A percentile compares a stretch with the other conserved stretches of the same genome.
phyloP scores from a whole-genome alignment of 2,113 vertebrate species.

The Silurus meridionalis region DNA sequence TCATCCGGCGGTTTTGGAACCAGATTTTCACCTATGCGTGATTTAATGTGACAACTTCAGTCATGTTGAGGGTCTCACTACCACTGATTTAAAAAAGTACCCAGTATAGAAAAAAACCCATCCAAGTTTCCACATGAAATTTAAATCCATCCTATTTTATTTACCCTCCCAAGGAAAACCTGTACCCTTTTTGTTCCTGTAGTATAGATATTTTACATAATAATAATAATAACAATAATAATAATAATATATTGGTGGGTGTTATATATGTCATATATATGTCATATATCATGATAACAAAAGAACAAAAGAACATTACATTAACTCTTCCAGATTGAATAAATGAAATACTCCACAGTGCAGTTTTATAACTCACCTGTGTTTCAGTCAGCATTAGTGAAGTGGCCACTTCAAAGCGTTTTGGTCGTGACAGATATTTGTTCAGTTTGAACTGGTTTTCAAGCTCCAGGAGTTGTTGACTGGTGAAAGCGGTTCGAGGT shows the following conservation, averaged over 20 bases:
- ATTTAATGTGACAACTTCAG: background rate
- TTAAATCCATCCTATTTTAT: background rate
- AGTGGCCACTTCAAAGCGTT: slow-evolving; percentile 82
- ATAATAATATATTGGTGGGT: too few species aligned
- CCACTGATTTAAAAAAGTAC: background rate
- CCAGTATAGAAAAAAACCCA: too few species aligned
- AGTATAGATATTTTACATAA: background rate
- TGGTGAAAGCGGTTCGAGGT: slow-evolving; percentile 82
- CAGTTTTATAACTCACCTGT: slow-evolving; percentile 66
- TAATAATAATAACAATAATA: too few species aligned
- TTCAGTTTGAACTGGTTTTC: slow-evolving; percentile 84
- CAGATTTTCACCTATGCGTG: slow-evolving; percentile 78
- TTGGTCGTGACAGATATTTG: slow-evolving; percentile 82
- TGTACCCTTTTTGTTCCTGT: too few species aligned
- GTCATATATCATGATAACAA: background rate
- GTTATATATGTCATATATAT: too few species aligned
- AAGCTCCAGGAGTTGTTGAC: slow-evolving; percentile 79
- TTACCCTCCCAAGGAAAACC: background rate
- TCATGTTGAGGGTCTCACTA: background rate
- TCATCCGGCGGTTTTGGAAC: slow-evolving; percentile 85
- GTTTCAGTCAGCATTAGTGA: slow-evolving; percentile 82
- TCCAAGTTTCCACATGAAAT: background rate
- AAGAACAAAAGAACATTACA: background rate
- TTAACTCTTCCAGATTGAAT: background rate
- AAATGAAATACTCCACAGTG: background rate